A percentile compares a stretch with the other conserved stretches of the same genome.
Conservation (phyloP, 2,888 invertebrate genomes). For the Keiferia lycopersicella region DNA sequence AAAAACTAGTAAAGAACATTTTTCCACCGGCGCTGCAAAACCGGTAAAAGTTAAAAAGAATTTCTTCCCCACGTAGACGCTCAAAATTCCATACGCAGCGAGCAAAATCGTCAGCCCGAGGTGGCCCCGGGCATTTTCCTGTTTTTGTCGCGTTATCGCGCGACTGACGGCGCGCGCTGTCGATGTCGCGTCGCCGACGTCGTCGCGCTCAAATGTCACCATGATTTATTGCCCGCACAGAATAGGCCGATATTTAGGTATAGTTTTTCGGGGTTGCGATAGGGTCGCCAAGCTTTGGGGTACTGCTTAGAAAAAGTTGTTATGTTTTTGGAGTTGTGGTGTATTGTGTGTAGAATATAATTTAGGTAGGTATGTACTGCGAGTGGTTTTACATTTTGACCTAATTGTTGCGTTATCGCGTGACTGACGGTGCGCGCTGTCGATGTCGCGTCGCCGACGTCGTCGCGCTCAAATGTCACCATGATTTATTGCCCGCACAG, state of each 20-base stretch:
- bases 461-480: constrained; percentile 60
- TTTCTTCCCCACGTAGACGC: constrained; percentile 6
- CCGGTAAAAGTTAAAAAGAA: constrained; percentile 5
- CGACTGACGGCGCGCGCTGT: constrained; percentile 66
- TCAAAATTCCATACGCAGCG: constrained; percentile 3
- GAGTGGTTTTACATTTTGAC: neutral
- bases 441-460: constrained; percentile 43
- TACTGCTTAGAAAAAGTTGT: neutral
- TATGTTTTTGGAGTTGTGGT: too few species aligned
- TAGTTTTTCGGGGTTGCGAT: constrained; percentile 30
- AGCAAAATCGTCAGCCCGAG: constrained; percentile 1
- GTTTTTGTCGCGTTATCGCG: constrained; percentile 61
- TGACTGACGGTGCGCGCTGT: constrained; percentile 65
- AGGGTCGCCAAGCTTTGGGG: neutral
- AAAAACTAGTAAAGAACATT: too few species aligned
- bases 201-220: constrained; percentile 61
- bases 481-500: constrained; percentile 63
- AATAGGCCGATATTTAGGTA: constrained; percentile 45
- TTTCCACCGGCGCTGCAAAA: neutral
- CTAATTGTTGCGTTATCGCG: constrained; percentile 55
- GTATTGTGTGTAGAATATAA: too few species aligned
- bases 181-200: constrained; percentile 43
- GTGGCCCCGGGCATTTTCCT: constrained; percentile 40
- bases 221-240: constrained; percentile 63
- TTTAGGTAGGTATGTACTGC: too few species aligned